Conservation (phyloP, 2,797 vertebrate species). For the Propithecus deckenii region DNA sequence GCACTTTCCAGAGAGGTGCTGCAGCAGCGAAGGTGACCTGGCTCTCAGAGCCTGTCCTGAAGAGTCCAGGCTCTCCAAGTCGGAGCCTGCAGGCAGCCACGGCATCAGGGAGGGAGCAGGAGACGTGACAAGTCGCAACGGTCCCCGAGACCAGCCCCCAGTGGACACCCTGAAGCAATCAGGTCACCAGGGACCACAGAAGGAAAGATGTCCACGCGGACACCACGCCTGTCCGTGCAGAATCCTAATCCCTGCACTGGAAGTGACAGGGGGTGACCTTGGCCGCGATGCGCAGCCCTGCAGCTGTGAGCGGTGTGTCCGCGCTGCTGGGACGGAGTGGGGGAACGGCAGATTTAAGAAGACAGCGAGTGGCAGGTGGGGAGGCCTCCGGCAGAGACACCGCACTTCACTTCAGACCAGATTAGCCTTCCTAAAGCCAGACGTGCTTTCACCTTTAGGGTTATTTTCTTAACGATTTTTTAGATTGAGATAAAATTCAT, state of each 20-base stretch:
- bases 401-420: background rate
- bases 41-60: background rate
- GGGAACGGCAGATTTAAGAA: rapidly evolving
- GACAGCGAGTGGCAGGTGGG: rapidly evolving
- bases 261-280: background rate
- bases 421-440: background rate
- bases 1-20: background rate
- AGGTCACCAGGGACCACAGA: rapidly evolving
- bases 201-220: background rate
- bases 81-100: background rate
- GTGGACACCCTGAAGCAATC: background rate
- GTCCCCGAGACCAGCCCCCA: background rate
- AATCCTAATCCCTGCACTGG: rapidly evolving
- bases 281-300: rapidly evolving
- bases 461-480: background rate
- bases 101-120: too few relatives aligned
- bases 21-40: too few relatives aligned
- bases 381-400: rapidly evolving
- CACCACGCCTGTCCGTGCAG: rapidly evolving
- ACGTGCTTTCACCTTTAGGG: background rate
- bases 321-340: rapidly evolving
- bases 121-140: rapidly evolving
- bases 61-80: rapidly evolving
- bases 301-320: rapidly evolving
- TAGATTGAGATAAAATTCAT: background rate